Evolutionary conservation across 35 echinoderm and acorn worm species (phyloP).

Genomic region (Heliocidaris tuberculata): DNA sequence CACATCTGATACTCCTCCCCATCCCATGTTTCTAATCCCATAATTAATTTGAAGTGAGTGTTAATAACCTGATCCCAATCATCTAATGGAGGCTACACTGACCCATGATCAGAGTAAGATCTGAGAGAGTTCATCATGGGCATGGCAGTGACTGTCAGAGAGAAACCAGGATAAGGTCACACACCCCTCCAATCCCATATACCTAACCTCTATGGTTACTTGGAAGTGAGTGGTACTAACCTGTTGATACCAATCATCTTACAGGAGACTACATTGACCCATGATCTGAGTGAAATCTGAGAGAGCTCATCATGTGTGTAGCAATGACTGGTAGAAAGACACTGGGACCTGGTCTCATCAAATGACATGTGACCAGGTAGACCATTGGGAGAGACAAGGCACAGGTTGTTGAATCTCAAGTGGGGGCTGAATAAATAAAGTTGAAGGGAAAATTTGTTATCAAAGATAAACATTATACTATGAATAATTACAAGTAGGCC

Average conservation of each 20-base stretch:
- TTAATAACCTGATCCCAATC: conserved; percentile 71
- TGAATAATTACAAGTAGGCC: neutral
- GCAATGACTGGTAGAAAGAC: conserved; percentile 82
- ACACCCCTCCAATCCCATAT: neutral
- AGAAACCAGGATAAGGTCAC: conserved; percentile 58
- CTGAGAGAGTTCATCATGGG: conserved; percentile 74
- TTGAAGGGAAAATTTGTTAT: neutral
- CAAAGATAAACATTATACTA: neutral
- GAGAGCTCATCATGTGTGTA: conserved; percentile 82
- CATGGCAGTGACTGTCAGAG: conserved; percentile 77
- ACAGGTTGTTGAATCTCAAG: conserved; percentile 94
- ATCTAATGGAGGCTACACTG: conserved; percentile 82
- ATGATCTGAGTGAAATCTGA: conserved; percentile 86
- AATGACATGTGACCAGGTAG: conserved; percentile 73
- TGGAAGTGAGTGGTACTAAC: conserved; percentile 37
- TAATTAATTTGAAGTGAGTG: neutral
- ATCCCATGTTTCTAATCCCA: no score
- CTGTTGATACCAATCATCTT: conserved; percentile 90
- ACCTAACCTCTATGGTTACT: neutral
- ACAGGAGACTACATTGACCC: conserved; percentile 89
- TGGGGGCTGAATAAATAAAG: conserved; percentile 73
- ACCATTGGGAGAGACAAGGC: conserved; percentile 86
- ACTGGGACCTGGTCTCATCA: conserved; percentile 55
- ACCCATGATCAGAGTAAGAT: conserved; percentile 85
- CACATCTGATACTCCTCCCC: no score